phyloP scores from a whole-genome alignment of 2,888 invertebrate genomes.

The Meiosimyza decipiens region DNA sequence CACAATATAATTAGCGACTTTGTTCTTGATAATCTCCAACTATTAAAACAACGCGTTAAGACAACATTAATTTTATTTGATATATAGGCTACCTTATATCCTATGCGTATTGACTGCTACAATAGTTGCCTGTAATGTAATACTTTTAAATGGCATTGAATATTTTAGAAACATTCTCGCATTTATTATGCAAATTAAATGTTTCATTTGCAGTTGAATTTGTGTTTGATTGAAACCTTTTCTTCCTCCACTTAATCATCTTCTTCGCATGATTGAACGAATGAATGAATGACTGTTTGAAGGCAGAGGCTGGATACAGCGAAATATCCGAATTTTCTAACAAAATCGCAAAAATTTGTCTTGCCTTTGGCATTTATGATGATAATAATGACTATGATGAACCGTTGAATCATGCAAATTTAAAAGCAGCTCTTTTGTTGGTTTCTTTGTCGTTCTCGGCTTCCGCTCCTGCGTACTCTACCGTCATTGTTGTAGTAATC shows the following conservation, averaged over 20 bases:
- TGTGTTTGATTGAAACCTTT: not conserved
- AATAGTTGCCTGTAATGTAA: no score
- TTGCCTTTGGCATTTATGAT: not conserved
- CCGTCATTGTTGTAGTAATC: no score
- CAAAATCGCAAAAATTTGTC: not conserved
- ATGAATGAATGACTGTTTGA: no score
- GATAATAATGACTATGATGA: no score
- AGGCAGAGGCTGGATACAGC: not conserved
- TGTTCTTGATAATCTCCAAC: no score
- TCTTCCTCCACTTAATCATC: not conserved
- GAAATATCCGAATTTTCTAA: not conserved
- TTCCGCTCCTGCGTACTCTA: not conserved
- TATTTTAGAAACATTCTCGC: not conserved
- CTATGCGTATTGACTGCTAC: no score
- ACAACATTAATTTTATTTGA: no score
- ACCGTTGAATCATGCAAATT: constrained; percentile 4
- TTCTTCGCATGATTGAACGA: not conserved
- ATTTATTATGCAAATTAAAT: constrained; percentile 22
- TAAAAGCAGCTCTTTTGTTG: constrained; percentile 11
- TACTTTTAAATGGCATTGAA: no score
- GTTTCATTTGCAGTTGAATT: constrained; percentile 9
- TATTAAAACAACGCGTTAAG: no score
- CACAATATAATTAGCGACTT: no score
- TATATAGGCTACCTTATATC: no score
- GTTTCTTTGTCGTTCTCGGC: not conserved